Evolutionary conservation across 2,113 vertebrate genomes (phyloP).

Genomic region (Rhipidura dahli): DNA sequence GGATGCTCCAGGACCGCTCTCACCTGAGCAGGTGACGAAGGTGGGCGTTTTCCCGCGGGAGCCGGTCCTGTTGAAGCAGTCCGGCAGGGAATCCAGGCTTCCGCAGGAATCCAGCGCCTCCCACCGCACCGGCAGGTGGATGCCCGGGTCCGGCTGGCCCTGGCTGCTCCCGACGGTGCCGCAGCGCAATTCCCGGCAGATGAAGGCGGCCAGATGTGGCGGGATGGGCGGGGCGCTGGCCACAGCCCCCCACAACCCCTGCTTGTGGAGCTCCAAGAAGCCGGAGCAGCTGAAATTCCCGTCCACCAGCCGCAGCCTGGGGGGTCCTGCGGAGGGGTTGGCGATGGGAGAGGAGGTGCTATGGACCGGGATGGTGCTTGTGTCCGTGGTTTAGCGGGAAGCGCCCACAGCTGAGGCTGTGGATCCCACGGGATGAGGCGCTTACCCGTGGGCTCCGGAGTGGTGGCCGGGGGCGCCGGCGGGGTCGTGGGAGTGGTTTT

Average conservation of each 20-base stretch:
- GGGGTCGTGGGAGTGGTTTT: not conserved
- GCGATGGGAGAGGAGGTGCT: accelerated
- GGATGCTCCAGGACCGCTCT: not conserved
- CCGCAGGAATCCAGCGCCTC: not conserved
- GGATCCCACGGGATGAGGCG: accelerated
- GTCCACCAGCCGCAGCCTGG: constrained; percentile 34
- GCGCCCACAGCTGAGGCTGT: accelerated
- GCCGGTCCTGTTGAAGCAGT: constrained; percentile 18
- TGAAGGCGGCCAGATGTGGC: not conserved
- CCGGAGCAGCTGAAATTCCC: constrained; percentile 34
- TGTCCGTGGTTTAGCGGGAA: accelerated
- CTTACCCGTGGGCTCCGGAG: constrained; percentile 19
- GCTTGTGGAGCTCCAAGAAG: constrained; percentile 39
- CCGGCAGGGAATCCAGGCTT: accelerated
- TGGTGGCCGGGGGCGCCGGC: accelerated
- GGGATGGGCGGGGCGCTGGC: accelerated
- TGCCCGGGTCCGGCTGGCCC: accelerated
- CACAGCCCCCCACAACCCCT: constrained; percentile 29
- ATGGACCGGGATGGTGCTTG: accelerated
- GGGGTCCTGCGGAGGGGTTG: not conserved
- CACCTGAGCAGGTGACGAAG: constrained; percentile 68
- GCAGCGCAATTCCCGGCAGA: constrained; percentile 38
- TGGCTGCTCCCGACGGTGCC: not conserved
- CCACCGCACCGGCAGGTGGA: constrained; percentile 32
- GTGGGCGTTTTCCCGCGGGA: accelerated